Evolutionary conservation across 2,888 invertebrate species (phyloP).

Genomic region (Dicyrtomina minuta): DNA sequence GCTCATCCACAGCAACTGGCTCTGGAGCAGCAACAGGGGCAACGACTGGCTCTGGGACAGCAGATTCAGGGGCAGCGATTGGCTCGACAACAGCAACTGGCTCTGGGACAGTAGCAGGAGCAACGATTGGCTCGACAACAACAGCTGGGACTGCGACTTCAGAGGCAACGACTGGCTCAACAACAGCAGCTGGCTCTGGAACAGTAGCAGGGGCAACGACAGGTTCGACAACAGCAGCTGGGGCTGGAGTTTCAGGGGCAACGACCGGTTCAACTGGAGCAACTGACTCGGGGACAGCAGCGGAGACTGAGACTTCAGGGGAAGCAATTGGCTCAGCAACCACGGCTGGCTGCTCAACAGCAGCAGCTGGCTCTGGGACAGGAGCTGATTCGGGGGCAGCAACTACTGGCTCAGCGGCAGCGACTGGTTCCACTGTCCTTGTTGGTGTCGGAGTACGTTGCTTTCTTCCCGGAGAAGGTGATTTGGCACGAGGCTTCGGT

Average conservation of each 20-base stretch:
- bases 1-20: constrained; percentile 6
- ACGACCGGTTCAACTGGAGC: constrained; percentile 6
- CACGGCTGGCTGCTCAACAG: not conserved
- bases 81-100: not conserved
- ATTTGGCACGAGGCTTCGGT: constrained; percentile 27
- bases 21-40: constrained; percentile 22
- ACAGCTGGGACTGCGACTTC: constrained; percentile 1
- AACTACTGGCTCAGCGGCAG: not conserved
- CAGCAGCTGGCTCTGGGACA: not conserved
- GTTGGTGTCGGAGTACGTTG: constrained; percentile 24
- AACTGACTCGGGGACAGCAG: not conserved
- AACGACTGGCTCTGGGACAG: constrained; percentile 17
- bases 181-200: not conserved
- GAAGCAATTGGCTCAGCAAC: constrained; percentile 23
- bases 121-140: not conserved
- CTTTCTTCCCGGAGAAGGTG: constrained; percentile 33
- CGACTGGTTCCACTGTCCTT: not conserved
- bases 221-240: not conserved
- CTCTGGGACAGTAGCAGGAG: not conserved
- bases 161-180: constrained; percentile 10
- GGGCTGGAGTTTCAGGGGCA: not conserved
- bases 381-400: not conserved
- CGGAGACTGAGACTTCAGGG: not conserved
- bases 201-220: constrained; percentile 9
- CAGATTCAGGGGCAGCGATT: not conserved